Base-by-base conservation (phyloP, 2,113 vertebrate genomes). In the Lethenteron reissneri region DNA sequence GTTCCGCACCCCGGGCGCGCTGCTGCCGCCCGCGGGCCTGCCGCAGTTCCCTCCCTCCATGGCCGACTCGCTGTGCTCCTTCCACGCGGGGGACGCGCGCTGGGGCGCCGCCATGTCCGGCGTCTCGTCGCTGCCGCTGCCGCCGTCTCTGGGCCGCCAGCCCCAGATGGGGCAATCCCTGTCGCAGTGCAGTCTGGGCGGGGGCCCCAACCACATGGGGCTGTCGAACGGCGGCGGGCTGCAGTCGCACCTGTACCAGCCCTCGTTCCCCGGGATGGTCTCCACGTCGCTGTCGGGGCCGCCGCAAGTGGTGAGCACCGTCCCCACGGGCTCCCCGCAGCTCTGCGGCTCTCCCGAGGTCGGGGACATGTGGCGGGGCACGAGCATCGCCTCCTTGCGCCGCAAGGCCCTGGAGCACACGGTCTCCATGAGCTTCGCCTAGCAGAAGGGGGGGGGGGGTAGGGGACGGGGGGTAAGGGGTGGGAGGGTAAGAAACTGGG, bases 361-460 rank as follows among this genome's bases (percentile, higher is more conserved):
- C 86, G 85, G 83, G 80, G 91, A 97, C 81, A 86, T 95, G 84
- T 97, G 92, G 92, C 87, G 92, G 85, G 92, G 92, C 81, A 91
- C 89, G 74, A 97, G 92, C 87, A 95, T 97, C 80, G 90, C 92
- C 72, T 91, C 92, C 73, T 84, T 95, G 76, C 86, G 90, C 82
- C 89, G 91, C 79, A 95, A 97, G 83, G 92, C 92, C 74, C 85
- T 95, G 75, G 92, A 97, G 88, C 92, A 95, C 89, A 97, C 91
- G 85, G 90, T 95, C 76, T 95, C 90, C 80, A 97, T 97, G 92
- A 95, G 90, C 81, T 97, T 95, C 84, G 92, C 92, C 78, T 97
- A 95, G 85, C 85, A 73, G 73, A 17, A 71, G 57, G 19, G 59
- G 70, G 57, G 72, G 70, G 41, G 64, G 4, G 60, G 4, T 64